phyloP scores from a whole-genome alignment of 1,140 invertebrate genomes.

The Drosophila elegans region DNA sequence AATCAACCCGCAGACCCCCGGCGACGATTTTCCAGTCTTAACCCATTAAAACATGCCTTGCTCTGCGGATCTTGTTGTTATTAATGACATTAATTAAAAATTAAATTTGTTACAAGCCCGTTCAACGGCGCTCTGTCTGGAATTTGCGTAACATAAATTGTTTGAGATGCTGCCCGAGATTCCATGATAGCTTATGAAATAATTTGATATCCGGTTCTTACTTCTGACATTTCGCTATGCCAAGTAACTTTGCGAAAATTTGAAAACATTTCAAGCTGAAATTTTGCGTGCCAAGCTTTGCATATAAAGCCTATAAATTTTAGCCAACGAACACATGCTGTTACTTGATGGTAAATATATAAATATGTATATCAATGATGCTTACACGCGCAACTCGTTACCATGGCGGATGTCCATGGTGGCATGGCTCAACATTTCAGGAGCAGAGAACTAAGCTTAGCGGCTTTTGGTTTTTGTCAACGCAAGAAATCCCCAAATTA shows the following conservation, averaged over 20 bases:
- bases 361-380: slow-evolving; percentile 9
- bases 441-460: slow-evolving; percentile 43
- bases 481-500: slow-evolving; percentile 55
- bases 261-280: slow-evolving; percentile 23
- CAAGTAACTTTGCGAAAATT: slow-evolving; percentile 20
- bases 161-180: slow-evolving; percentile 29
- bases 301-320: slow-evolving; percentile 31
- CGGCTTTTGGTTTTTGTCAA: slow-evolving; percentile 59
- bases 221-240: slow-evolving; percentile 13
- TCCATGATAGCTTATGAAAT: not conserved
- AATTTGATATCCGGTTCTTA: slow-evolving; percentile 13
- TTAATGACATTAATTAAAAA: slow-evolving; percentile 76
- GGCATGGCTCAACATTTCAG: slow-evolving; percentile 49
- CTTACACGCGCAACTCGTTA: slow-evolving; percentile 12
- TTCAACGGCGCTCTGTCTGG: slow-evolving; percentile 43
- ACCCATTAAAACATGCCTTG: slow-evolving; percentile 45
- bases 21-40: slow-evolving; percentile 14
- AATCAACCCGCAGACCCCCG: slow-evolving; percentile 40
- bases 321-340: not conserved
- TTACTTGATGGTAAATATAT: not conserved
- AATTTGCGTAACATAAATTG: slow-evolving; percentile 23
- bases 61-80: slow-evolving; percentile 29
- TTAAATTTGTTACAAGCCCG: slow-evolving; percentile 69
- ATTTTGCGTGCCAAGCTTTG: slow-evolving; percentile 16
- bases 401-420: slow-evolving; percentile 48